Evolutionary conservation across 2,113 vertebrate species (phyloP).

Genomic region (Heliornis fulica): DNA sequence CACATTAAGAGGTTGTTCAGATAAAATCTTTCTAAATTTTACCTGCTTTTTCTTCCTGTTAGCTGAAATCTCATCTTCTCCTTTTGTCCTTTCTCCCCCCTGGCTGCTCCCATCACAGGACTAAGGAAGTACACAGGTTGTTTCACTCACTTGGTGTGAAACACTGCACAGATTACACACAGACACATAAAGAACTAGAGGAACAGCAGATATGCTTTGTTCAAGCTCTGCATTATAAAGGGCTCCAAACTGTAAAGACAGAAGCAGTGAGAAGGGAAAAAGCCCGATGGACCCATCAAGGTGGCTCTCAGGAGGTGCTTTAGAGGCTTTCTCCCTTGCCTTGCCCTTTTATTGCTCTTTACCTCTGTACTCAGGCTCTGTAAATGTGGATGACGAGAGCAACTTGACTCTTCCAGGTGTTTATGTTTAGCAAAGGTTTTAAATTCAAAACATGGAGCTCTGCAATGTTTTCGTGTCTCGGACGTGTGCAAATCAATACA

Average conservation of each 20-base stretch:
- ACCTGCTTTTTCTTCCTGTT: background rate
- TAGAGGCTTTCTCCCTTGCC: background rate
- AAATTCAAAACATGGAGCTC: background rate
- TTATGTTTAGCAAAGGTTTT: background rate
- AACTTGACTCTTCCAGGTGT: background rate
- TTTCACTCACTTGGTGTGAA: background rate
- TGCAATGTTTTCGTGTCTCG: background rate
- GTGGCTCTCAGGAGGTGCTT: background rate
- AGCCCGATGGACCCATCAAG: too few species aligned
- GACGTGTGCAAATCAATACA: background rate
- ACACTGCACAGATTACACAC: background rate
- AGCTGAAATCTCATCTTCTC: background rate
- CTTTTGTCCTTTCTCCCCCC: background rate
- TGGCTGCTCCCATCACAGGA: background rate
- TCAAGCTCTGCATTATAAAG: background rate
- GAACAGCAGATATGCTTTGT: background rate
- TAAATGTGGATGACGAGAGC: background rate
- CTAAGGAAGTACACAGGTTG: background rate
- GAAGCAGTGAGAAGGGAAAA: background rate
- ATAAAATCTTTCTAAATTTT: background rate
- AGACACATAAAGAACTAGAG: background rate
- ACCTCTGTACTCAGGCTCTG: background rate
- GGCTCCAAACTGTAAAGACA: background rate
- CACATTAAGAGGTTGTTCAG: background rate
- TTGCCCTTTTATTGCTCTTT: background rate